Percentiles rank a stretch among this genome's conserved stretches.
Evolutionary conservation across 2,797 vertebrate genomes (phyloP).

Genomic region (Smutsia gigantea): DNA sequence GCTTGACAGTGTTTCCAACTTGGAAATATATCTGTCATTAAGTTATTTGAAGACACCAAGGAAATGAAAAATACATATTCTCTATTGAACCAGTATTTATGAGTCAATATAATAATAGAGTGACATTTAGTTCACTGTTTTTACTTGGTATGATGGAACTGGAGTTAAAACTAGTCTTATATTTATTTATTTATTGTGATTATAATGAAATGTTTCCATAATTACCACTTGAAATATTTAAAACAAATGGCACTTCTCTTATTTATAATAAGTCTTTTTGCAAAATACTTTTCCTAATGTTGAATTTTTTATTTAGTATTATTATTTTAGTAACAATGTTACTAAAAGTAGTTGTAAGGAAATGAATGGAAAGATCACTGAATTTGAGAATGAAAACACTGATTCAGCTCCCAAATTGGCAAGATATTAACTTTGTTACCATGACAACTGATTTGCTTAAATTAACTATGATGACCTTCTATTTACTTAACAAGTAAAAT

Average conservation of each 20-base stretch:
- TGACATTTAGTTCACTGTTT: background rate
- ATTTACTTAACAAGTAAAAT: background rate
- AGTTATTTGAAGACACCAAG: background rate
- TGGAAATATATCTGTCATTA: background rate
- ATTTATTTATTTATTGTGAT: background rate
- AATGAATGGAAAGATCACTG: background rate
- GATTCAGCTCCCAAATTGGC: background rate
- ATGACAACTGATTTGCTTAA: background rate
- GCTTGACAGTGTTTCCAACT: background rate
- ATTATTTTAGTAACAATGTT: background rate
- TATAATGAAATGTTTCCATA: background rate
- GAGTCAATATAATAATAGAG: background rate
- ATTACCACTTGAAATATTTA: background rate
- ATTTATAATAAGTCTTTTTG: background rate
- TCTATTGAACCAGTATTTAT: background rate
- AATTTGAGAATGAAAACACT: conserved; percentile 27
- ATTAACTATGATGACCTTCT: background rate
- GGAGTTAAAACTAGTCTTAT: background rate
- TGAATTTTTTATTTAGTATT: background rate
- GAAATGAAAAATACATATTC: background rate
- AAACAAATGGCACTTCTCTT: background rate
- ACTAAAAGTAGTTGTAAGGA: background rate
- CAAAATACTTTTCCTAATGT: conserved; percentile 23
- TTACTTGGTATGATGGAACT: background rate
- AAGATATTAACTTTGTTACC: background rate